Conservation (phyloP, 1,140 invertebrate genomes). For the Parasteatoda tepidariorum region DNA sequence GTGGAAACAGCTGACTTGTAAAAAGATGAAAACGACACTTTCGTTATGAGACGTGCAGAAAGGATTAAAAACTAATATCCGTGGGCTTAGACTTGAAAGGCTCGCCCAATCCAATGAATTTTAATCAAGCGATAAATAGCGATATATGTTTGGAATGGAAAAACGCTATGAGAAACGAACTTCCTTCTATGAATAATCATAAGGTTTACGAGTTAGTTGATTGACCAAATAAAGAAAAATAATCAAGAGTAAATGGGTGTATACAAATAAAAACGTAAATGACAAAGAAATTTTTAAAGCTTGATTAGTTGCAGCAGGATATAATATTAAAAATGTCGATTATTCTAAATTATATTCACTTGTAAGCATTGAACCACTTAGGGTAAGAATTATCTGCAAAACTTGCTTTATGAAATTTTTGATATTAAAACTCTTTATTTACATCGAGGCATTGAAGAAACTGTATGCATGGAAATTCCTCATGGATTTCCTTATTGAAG, state of each 20-base stretch:
- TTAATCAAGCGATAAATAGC: background rate
- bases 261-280: background rate
- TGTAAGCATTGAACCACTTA: background rate
- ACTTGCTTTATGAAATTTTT: background rate
- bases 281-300: background rate
- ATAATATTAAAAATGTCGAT: background rate
- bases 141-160: background rate
- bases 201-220: background rate
- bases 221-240: too few relatives aligned
- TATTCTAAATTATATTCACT: background rate
- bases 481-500: too few relatives aligned
- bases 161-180: background rate
- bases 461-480: background rate
- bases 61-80: background rate
- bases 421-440: background rate
- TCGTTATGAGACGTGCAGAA: background rate
- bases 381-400: background rate
- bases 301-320: background rate
- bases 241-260: too few relatives aligned
- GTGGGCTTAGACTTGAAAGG: too few relatives aligned
- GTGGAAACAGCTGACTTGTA: fast-evolving
- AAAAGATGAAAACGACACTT: background rate
- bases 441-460: background rate
- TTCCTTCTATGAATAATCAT: background rate
- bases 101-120: background rate